Base-by-base conservation (phyloP, 1,140 invertebrate species). In the Mycetomoellerius zeteki region DNA sequence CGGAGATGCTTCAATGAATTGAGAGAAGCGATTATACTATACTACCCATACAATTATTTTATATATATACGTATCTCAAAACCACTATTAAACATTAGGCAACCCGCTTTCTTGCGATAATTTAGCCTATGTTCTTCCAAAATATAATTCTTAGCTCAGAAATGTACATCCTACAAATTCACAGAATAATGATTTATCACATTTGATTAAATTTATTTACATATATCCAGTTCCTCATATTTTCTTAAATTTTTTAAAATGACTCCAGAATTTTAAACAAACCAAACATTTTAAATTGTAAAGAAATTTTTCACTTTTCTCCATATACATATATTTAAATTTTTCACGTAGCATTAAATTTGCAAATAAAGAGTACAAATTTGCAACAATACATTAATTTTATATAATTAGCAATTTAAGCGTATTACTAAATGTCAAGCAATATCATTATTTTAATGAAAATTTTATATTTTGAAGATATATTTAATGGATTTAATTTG, bases 1-100 rank as follows among this genome's bases (percentile, higher is more conserved):
- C 43, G 58, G 37, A 64, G 64, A 85, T 33, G 62, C 33, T 85
- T 80, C 81, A 75, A 75, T 80, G 60, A 80, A 67, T 16, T 33
- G 50, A 56, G 58, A 21, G 12, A 82, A 33, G 33, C 21, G 50
- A 19, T 27, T 77, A 16, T 43, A 27, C 16, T 54, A 54, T 54
- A 33, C 30, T 30, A 56, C 16, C 5, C 12, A 27, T 78, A 58
- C 56, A 80, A 89, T 87, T 69, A 69, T 65, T 64, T 71, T 37
- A 12, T 7, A 33, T 37, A 12, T 7, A 33, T 69, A 19, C 5
- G 7, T 30, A 60, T 58, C 30, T 80, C 43, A 33, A n/a, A 71
- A 50, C 12, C 2, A 2, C 16, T 56, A 24, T 81, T 58, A 58
- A 82, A 81, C 33, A 54, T 71, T 71, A 16, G 16, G 6, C 37